These are phyloP conservation scores for Zygothrica quintamaculata DNA, from an alignment of 2,888 invertebrate species.

Conservation along the genomic window DNA sequence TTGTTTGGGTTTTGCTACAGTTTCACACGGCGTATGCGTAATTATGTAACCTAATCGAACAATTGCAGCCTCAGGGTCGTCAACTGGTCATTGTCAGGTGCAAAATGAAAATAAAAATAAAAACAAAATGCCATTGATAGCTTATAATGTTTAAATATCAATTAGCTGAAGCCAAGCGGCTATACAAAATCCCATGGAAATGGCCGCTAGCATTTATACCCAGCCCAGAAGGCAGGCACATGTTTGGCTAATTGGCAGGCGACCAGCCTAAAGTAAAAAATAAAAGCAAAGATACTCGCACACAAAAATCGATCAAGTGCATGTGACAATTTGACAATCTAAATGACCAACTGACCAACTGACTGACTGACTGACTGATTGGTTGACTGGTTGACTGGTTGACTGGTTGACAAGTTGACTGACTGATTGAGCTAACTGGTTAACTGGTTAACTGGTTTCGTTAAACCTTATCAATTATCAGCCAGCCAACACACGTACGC, in stretches of 20 bases:
- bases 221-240: constrained; percentile 25
- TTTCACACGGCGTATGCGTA: constrained; percentile 62
- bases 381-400: constrained; percentile 1
- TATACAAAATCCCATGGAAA: constrained; percentile 27
- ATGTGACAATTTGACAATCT: constrained; percentile 52
- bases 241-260: constrained; percentile 45
- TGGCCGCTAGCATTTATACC: background rate
- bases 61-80: constrained; percentile 54
- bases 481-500: constrained; percentile 49
- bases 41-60: constrained; percentile 53
- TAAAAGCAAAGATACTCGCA: too few species aligned
- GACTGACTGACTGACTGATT: constrained; percentile 4
- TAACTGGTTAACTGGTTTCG: constrained; percentile 22
- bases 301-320: constrained; percentile 60
- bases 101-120: constrained; percentile 21
- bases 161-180: constrained; percentile 41
- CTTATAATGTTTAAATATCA: constrained; percentile 69
- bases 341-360: constrained; percentile 3
- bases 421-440: background rate
- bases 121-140: constrained; percentile 63
- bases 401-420: too few species aligned
- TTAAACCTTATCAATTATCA: constrained; percentile 60
- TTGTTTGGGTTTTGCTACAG: constrained; percentile 13
- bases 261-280: constrained; percentile 18
- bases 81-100: constrained; percentile 43